Conservation (phyloP, 2,888 invertebrate genomes). For the Stenoptilia bipunctidactyla region DNA sequence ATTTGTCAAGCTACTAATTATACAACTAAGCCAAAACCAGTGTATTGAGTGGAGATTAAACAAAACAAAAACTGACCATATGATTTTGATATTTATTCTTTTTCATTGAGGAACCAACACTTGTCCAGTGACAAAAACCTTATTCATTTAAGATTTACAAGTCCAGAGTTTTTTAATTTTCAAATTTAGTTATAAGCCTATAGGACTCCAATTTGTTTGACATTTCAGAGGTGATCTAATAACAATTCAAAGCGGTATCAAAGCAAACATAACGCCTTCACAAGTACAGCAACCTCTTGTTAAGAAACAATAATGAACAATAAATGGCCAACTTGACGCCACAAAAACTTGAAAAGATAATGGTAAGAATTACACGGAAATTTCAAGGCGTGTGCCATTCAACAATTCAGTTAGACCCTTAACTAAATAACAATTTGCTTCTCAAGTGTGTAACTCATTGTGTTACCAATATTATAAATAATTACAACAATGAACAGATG, state of each 20-base stretch:
- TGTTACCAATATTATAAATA: constrained; percentile 51
- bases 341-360: constrained; percentile 58
- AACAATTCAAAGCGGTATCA: constrained; percentile 31
- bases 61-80: no score
- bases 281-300: constrained; percentile 32
- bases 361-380: constrained; percentile 63
- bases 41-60: no score
- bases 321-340: constrained; percentile 57
- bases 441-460: constrained; percentile 47
- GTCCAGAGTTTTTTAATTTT: background rate
- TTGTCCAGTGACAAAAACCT: no score
- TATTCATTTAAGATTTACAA: background rate
- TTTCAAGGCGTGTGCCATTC: constrained; percentile 55
- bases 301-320: constrained; percentile 56
- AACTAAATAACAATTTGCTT: constrained; percentile 65
- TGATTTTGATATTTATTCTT: no score
- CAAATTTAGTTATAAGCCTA: background rate
- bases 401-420: constrained; percentile 19
- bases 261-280: constrained; percentile 61
- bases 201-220: constrained; percentile 2
- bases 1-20: no score
- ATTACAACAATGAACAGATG: constrained; percentile 58
- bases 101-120: no score
- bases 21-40: no score
- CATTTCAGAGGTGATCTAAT: background rate